Base-by-base conservation (phyloP, 2,888 invertebrate genomes). In the Oxytorus armatus region DNA sequence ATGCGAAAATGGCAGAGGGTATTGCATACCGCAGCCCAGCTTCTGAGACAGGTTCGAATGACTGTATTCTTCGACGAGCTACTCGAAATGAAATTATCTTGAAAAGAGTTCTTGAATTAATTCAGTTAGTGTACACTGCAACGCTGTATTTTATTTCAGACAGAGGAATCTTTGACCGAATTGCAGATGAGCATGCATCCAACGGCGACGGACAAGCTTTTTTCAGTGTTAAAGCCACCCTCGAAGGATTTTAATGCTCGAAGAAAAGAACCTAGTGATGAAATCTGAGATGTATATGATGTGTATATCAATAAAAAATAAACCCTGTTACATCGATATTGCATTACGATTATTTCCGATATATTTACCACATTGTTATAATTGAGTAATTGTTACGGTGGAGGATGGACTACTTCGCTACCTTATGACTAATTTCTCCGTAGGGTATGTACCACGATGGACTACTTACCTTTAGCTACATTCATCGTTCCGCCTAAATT, bases 1-100 rank as follows among this genome's bases (percentile, higher is more conserved):
- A 94, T 97, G 92, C 94, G 94, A 82, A 96, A 96, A 88, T 98
- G 98, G 98, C 95, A 96, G 86, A 93, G 93, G 88, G 95, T 96
- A 85, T 93, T 97, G 74, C 95, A 95, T 90, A 93, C 94, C 82
- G 95, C 96, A 74, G 95, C 96, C 82, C 92, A 94, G 84, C 94
- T 96, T 83, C 93, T 97, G 83, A 94, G 95, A 92, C 95, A 96
- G 95, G 96, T 96, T 93, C 92, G 90, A 42, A 25, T 77, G 57
- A 61, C 53, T 57, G 25, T 23, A 47, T 29, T 33, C 0, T 14
- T 33, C 16, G 29, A 36, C 4, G 10, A 36, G 36, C 10, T 29
- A 8, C 10, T 36, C 10, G 8, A 8, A 36, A n/a, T n/a, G n/a
- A n/a, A n/a, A 0, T 5, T n/a, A 42, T 29, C 8, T 29, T 2